phyloP scores from a whole-genome alignment of 2,797 vertebrate species.

The Phoebastria nigripes region DNA sequence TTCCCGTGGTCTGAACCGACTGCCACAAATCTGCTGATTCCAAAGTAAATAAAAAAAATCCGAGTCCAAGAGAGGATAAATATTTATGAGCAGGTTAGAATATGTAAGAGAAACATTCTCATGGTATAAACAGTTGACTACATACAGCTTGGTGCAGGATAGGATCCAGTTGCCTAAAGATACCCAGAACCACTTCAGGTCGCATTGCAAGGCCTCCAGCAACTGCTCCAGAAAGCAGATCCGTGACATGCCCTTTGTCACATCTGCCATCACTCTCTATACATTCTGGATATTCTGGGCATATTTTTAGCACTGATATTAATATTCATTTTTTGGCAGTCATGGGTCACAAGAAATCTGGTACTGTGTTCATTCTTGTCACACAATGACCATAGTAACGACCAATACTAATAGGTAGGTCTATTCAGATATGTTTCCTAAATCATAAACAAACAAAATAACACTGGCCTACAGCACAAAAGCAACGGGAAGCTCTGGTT shows the following conservation, averaged over 20 bases:
- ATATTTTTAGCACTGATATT: background rate
- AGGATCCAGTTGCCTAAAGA: background rate
- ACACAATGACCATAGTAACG: accelerated
- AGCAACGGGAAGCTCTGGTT: background rate
- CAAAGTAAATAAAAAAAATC: background rate
- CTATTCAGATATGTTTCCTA: background rate
- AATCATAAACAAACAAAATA: background rate
- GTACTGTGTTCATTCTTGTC: background rate
- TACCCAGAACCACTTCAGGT: background rate
- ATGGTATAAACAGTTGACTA: background rate
- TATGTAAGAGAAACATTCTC: background rate
- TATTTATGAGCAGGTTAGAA: background rate
- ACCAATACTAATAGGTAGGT: background rate
- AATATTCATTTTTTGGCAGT: background rate
- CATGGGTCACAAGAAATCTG: background rate
- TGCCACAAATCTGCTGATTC: background rate
- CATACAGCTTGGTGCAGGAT: too few relatives aligned
- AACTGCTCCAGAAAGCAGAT: background rate
- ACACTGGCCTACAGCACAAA: background rate
- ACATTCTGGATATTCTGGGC: background rate
- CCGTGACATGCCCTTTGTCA: background rate
- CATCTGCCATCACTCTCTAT: background rate
- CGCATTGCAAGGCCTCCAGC: background rate
- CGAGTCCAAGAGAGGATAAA: background rate
- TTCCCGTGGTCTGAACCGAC: background rate